These are phyloP conservation scores for Tauraco erythrolophus DNA, from an alignment of 2,113 vertebrate species.

Conservation along the genomic window DNA sequence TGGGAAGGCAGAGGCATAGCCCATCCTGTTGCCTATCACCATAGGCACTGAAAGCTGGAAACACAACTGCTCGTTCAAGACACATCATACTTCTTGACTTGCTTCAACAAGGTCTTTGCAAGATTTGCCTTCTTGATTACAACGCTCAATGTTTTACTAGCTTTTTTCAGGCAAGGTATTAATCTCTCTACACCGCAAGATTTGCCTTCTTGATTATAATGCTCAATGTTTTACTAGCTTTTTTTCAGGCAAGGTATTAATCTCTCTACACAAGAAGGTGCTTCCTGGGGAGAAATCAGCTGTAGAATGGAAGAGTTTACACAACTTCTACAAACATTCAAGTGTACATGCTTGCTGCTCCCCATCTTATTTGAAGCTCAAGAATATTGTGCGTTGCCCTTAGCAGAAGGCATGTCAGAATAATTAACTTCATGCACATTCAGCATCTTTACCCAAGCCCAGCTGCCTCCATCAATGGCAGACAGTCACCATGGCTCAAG, in stretches of 20 bases:
- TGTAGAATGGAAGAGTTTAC: background rate
- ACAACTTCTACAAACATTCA: background rate
- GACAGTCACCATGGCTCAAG: background rate
- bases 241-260: background rate
- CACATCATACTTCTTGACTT: background rate
- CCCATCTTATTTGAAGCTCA: background rate
- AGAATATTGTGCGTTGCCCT: background rate
- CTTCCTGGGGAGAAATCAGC: background rate
- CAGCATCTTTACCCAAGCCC: background rate
- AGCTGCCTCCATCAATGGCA: background rate
- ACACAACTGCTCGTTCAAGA: background rate
- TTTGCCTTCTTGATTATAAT: background rate
- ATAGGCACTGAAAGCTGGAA: background rate
- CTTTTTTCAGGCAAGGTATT: background rate
- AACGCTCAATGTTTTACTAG: background rate
- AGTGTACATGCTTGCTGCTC: background rate
- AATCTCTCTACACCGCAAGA: no score
- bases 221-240: background rate
- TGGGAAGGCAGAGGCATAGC: background rate
- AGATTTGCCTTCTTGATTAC: background rate
- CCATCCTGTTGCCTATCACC: background rate
- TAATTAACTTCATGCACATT: background rate
- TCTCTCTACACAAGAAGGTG: background rate
- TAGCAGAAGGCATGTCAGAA: background rate
- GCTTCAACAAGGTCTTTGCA: background rate